phyloP scores from a whole-genome alignment of 92 coral and sea anemone genomes.

The Muricea muricata region DNA sequence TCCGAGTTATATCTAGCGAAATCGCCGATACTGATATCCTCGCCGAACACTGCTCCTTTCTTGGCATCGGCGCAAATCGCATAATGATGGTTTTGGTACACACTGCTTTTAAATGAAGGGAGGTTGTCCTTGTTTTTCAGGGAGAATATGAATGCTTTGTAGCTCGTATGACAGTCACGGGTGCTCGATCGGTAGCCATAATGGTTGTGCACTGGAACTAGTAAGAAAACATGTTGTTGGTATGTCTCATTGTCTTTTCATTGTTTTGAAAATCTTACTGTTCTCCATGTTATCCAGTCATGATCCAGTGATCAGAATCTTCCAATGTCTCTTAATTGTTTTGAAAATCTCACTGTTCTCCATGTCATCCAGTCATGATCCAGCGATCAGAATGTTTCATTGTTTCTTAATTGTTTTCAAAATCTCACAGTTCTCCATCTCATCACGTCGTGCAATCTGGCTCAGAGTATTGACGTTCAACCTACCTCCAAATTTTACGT shows the following conservation, averaged over 20 bases:
- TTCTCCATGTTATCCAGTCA: too few relatives aligned
- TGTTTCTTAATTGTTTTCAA: not conserved
- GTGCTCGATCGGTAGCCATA: not conserved
- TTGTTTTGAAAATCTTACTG: too few relatives aligned
- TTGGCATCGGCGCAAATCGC: conserved; percentile 7
- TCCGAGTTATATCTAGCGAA: conserved; percentile 5
- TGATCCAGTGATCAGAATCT: too few relatives aligned
- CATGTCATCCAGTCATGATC: too few relatives aligned
- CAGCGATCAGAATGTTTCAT: too few relatives aligned
- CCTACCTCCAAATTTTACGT: conserved; percentile 25
- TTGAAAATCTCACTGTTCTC: too few relatives aligned
- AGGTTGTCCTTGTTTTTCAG: conserved; percentile 16
- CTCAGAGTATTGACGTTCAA: not conserved
- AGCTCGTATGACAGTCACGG: conserved; percentile 2
- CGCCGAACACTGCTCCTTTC: conserved; percentile 16
- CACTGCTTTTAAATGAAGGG: conserved; percentile 14
- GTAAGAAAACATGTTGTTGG: not conserved
- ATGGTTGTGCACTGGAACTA: not conserved
- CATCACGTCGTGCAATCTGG: too few relatives aligned
- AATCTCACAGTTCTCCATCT: too few relatives aligned
- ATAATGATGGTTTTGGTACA: not conserved
- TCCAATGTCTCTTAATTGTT: too few relatives aligned
- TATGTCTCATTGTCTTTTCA: too few relatives aligned
- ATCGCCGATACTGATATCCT: conserved; percentile 7
- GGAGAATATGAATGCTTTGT: conserved; percentile 28